phyloP scores from a whole-genome alignment of 2,797 vertebrate species.

The Gila robusta region DNA sequence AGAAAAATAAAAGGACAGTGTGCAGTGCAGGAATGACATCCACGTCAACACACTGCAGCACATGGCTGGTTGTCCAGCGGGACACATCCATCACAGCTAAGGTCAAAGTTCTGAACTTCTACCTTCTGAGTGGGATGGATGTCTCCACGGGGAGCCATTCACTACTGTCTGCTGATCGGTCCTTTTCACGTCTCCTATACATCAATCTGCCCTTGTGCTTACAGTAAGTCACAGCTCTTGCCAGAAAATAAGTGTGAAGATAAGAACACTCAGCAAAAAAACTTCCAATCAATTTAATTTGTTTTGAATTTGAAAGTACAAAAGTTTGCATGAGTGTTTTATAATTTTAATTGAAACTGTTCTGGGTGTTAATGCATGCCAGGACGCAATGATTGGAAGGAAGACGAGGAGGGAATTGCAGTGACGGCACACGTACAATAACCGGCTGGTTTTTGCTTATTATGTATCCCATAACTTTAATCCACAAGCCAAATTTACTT shows the following conservation, averaged over 20 bases:
- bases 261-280: conserved; percentile 13
- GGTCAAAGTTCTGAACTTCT: conserved; percentile 54
- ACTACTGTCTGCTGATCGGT: conserved; percentile 49
- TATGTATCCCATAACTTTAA: conserved; percentile 19
- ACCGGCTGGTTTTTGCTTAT: conserved; percentile 9
- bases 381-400: conserved; percentile 1
- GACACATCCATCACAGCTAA: conserved; percentile 45
- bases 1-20: conserved; percentile 20
- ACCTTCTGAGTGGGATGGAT: conserved; percentile 48
- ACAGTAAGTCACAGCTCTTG: conserved; percentile 1
- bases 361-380: conserved; percentile 3
- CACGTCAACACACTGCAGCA: conserved; percentile 32
- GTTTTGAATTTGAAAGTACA: conserved; percentile 11
- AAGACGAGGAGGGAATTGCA: not conserved
- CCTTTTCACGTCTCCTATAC: conserved; percentile 40
- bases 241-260: conserved; percentile 17
- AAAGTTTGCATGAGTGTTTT: conserved; percentile 24
- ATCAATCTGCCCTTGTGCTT: conserved; percentile 47
- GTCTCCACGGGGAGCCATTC: conserved; percentile 42
- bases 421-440: not conserved
- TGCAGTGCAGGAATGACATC: conserved; percentile 6
- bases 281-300: conserved; percentile 15
- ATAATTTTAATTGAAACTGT: conserved; percentile 4
- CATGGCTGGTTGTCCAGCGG: conserved; percentile 22
- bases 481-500: conserved; percentile 24